phyloP scores from a whole-genome alignment of 2,113 vertebrate genomes.

The Crocuta crocuta region DNA sequence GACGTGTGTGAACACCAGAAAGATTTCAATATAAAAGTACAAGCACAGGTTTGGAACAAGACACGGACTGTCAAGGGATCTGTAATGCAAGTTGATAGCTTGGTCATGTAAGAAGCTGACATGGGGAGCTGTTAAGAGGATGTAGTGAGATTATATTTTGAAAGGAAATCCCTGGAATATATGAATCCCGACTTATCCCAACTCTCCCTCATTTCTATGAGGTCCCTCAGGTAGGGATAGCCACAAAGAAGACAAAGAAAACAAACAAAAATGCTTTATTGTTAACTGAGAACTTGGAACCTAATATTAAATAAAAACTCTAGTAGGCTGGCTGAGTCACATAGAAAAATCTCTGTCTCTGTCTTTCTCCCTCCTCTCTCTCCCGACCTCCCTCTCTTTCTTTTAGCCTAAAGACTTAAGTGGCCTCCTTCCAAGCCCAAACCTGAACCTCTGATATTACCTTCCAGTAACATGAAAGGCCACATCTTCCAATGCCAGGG shows the following conservation, averaged over 20 bases:
- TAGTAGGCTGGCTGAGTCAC: background rate
- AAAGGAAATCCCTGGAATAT: background rate
- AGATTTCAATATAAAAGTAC: background rate
- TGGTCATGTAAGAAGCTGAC: background rate
- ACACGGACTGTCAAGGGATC: background rate
- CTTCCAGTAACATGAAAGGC: background rate
- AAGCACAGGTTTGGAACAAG: background rate
- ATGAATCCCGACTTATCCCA: background rate
- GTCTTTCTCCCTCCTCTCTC: background rate
- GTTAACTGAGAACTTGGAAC: background rate
- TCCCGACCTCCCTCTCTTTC: background rate
- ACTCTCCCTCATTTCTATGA: background rate
- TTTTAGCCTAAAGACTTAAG: background rate
- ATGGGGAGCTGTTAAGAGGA: background rate
- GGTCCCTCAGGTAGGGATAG: background rate
- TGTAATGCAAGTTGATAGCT: background rate
- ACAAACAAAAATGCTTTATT: background rate
- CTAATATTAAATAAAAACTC: background rate
- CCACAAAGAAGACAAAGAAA: background rate
- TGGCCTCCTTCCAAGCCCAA: slow-evolving; percentile 10
- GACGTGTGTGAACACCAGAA: background rate
- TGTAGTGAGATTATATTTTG: background rate
- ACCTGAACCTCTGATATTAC: background rate
- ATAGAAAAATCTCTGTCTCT: background rate
- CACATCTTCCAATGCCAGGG: background rate